These are phyloP conservation scores for Muschampia plurimacula DNA, from an alignment of 2,888 invertebrate genomes.

Conservation along the genomic window DNA sequence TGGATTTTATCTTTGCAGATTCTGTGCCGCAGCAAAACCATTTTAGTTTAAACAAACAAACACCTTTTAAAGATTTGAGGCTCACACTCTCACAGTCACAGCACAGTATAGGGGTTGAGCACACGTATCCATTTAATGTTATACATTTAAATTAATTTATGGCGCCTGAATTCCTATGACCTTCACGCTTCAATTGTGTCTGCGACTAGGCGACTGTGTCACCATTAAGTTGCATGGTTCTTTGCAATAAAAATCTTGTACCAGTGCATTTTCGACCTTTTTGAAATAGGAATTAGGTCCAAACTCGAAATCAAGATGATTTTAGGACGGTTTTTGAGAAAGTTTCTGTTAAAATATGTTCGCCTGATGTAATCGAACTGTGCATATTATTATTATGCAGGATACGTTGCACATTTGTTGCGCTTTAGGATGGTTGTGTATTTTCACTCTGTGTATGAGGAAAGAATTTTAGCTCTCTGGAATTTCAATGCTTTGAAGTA, in stretches of 20 bases:
- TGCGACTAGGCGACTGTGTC: neutral
- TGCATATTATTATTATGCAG: conserved; percentile 1
- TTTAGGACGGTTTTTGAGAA: conserved; percentile 3
- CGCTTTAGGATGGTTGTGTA: neutral
- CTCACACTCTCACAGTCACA: no score
- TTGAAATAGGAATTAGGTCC: neutral
- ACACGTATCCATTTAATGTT: no score
- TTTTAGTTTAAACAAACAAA: no score
- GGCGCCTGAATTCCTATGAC: neutral
- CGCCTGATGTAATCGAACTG: neutral
- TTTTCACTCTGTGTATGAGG: neutral
- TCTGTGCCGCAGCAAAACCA: no score
- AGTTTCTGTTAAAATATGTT: neutral
- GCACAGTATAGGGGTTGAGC: no score
- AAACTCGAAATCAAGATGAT: neutral
- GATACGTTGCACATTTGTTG: neutral
- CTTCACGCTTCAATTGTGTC: conserved; percentile 2
- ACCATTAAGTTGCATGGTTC: neutral
- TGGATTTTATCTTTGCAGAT: no score
- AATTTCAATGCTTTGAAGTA: neutral
- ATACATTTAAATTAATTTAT: neutral
- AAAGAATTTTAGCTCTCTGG: neutral
- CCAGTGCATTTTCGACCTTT: neutral
- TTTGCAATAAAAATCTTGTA: neutral
- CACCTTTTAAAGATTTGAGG: no score